Evolutionary conservation across 1,140 invertebrate species (phyloP).

Genomic region (Patella vulgata): DNA sequence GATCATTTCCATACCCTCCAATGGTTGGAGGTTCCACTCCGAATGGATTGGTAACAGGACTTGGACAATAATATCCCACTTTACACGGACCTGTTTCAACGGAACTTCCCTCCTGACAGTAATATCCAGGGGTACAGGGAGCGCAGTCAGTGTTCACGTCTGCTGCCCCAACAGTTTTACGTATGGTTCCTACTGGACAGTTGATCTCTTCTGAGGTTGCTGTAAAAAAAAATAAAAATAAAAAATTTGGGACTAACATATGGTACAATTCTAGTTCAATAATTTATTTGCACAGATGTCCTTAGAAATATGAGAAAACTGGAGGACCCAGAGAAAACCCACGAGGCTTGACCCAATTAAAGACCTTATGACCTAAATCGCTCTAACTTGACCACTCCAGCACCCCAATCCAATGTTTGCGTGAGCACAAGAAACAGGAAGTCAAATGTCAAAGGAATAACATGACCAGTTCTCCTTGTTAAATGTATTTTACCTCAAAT

Average conservation of each 20-base stretch:
- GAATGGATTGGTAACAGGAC: slow-evolving; percentile 52
- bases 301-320: background rate
- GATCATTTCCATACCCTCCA: slow-evolving; percentile 54
- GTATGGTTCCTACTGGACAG: slow-evolving; percentile 60
- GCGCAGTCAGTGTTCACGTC: slow-evolving; percentile 47
- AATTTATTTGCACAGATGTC: background rate
- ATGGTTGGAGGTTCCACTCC: slow-evolving; percentile 43
- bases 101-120: slow-evolving; percentile 55
- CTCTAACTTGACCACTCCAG: too few species aligned
- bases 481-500: too few species aligned
- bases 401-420: too few species aligned
- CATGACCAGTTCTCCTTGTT: too few species aligned
- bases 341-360: too few species aligned
- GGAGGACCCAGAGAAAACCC: too few species aligned
- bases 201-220: slow-evolving; percentile 56
- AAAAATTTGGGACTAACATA: too few species aligned
- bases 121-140: slow-evolving; percentile 57
- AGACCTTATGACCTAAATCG: too few species aligned
- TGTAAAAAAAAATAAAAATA: slow-evolving; percentile 24
- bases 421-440: too few species aligned
- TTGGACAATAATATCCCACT: slow-evolving; percentile 60
- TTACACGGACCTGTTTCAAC: slow-evolving; percentile 45
- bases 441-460: too few species aligned
- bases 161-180: slow-evolving; percentile 40
- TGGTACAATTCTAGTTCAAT: background rate